Evolutionary conservation across 2,113 vertebrate species (phyloP), one percentile per base, ranked within the genome.

Genomic region (Poeciliopsis occidentalis): DNA sequence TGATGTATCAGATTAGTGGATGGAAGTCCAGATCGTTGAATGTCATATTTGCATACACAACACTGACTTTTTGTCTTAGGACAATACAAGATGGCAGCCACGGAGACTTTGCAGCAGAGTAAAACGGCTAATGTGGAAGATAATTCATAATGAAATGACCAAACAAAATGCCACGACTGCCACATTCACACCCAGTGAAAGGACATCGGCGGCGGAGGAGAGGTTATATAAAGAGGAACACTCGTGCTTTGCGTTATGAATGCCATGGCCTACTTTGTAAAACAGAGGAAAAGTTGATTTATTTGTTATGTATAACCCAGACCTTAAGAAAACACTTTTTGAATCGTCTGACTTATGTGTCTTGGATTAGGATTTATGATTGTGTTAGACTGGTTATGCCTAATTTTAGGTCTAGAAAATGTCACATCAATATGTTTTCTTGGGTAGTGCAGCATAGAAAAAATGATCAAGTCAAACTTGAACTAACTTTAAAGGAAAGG

Each of bases 31-130:
- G 75, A 88, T 85, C 29, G 79, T 73, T 93, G 93, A 94, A 94
- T 94, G 94, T 94, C 93, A 94, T 88, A 95, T 95, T 94, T 91
- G 93, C 94, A 94, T 95, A 94, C 84, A 69, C 81, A 78, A 79
- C 79, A 85, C 64, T 76, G 91, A 92, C 89, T 91, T 91, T 89
- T 85, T 83, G 83, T 91, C 90, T 85, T 85, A 71, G 83, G 77
- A 82, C 89, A 89, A 91, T 87, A 84, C 83, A 80, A 73, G 79
- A 34, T 86, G 88, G 80, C 84, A 87, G 87, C 67, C 67, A 85
- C 67, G 41, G 83, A 85, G 75, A 73, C 73, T 82, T 81, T 82
- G 75, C 44, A 15, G 85, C 81, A 61, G 69, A 88, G 83, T 73
- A 79, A 85, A 83, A 85, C 47, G 76, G 85, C 91, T 93, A 90